Evolutionary conservation across 2,113 vertebrate genomes (phyloP).

Genomic region (Ibidorhyncha struthersii): DNA sequence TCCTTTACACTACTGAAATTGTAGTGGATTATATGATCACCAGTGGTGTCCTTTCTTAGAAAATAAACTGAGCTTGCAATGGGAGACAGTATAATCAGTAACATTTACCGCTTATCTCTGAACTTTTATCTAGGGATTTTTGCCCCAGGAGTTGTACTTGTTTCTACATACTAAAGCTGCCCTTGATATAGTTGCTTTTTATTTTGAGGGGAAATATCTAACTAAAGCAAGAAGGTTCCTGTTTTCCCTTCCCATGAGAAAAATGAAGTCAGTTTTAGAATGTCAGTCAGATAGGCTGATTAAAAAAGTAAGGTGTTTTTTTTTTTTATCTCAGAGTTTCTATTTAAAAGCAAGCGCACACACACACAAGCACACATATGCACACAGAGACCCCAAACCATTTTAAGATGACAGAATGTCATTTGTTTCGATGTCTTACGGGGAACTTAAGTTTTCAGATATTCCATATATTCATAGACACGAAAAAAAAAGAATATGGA

Average conservation of each 20-base stretch:
- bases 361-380: background rate
- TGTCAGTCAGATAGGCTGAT: background rate
- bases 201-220: background rate
- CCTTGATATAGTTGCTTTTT: background rate
- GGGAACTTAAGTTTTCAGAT: background rate
- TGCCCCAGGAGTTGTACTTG: background rate
- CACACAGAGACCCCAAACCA: background rate
- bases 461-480: background rate
- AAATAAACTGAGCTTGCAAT: background rate
- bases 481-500: background rate
- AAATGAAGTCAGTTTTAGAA: constrained; percentile 5
- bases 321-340: background rate
- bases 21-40: background rate
- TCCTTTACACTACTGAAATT: background rate
- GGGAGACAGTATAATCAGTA: background rate
- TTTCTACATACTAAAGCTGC: background rate
- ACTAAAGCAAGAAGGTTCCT: background rate
- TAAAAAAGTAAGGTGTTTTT: background rate
- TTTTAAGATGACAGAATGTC: background rate
- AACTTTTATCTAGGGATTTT: background rate
- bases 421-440: background rate
- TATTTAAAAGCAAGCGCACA: background rate
- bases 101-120: background rate
- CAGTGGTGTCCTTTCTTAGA: background rate
- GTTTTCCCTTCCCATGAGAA: constrained; percentile 15